Conservation (phyloP, 2,797 vertebrate species). For the Leptoclinus maculatus region DNA sequence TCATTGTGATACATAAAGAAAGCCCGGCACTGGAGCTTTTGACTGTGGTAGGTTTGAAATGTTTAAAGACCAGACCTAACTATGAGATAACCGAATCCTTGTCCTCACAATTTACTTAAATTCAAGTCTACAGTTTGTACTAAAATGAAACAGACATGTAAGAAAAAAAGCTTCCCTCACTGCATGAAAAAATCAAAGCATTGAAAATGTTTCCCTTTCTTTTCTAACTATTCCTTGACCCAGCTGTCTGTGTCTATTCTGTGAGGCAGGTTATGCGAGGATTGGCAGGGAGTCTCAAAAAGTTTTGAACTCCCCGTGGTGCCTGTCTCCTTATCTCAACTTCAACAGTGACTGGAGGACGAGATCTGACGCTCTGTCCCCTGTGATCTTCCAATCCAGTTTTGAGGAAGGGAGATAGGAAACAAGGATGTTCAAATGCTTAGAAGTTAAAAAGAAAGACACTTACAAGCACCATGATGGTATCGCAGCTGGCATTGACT, state of each 20-base stretch:
- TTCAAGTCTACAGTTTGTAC: not conserved
- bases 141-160: conserved; percentile 6
- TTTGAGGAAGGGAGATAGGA: conserved; percentile 33
- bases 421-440: conserved; percentile 42
- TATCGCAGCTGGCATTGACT: conserved; percentile 43
- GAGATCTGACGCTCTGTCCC: conserved; percentile 49
- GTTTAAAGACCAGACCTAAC: not conserved
- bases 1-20: not conserved
- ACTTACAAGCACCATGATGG: conserved; percentile 28
- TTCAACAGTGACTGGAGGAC: conserved; percentile 43
- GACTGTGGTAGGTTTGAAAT: not conserved
- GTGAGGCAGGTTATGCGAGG: conserved; percentile 4
- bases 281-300: conserved; percentile 46
- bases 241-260: conserved; percentile 27
- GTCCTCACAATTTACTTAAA: not conserved
- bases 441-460: conserved; percentile 39
- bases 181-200: conserved; percentile 20
- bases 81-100: not conserved
- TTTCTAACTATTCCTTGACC: conserved; percentile 26
- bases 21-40: not conserved
- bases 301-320: conserved; percentile 40
- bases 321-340: conserved; percentile 52
- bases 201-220: not conserved
- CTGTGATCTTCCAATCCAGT: conserved; percentile 48
- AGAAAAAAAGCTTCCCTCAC: not conserved